Evolutionary conservation across 2,113 vertebrate species (phyloP).

Genomic region (Antechinus stuartii): DNA sequence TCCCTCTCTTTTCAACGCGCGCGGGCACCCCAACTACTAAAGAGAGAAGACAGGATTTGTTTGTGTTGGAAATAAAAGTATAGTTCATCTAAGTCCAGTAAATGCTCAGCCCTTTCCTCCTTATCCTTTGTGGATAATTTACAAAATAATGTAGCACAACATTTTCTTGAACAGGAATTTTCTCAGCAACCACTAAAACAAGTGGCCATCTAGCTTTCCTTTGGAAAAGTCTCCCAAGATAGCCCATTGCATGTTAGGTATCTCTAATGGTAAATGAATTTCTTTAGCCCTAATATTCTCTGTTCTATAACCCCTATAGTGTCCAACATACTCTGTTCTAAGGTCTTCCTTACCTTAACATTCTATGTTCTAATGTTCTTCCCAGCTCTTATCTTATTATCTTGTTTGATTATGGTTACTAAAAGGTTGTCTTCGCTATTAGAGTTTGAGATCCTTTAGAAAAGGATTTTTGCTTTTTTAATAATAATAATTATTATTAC

Average conservation of each 20-base stretch:
- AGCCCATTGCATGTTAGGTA: neutral
- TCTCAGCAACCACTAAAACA: neutral
- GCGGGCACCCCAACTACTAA: neutral
- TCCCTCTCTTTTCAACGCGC: neutral
- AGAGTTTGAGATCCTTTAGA: too few relatives aligned
- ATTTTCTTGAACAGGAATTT: neutral
- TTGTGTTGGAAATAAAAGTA: neutral
- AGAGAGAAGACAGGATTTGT: neutral
- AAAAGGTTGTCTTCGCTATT: too few relatives aligned
- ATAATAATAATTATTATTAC: too few relatives aligned
- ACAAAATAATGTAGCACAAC: neutral
- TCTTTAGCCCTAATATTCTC: neutral
- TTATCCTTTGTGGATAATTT: neutral
- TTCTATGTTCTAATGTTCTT: too few relatives aligned
- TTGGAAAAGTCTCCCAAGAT: neutral
- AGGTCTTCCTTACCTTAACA: too few relatives aligned
- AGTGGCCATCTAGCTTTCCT: neutral
- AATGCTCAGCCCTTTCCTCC: neutral
- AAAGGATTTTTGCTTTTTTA: too few relatives aligned
- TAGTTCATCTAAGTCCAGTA: neutral
- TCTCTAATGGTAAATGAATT: too few relatives aligned
- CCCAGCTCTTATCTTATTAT: too few relatives aligned
- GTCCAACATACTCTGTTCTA: neutral
- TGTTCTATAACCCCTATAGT: neutral
- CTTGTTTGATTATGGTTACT: too few relatives aligned